Percentiles rank a stretch among this genome's conserved stretches.
Evolutionary conservation across 2,888 invertebrate genomes (phyloP).

Genomic region (Diaphora mendica): DNA sequence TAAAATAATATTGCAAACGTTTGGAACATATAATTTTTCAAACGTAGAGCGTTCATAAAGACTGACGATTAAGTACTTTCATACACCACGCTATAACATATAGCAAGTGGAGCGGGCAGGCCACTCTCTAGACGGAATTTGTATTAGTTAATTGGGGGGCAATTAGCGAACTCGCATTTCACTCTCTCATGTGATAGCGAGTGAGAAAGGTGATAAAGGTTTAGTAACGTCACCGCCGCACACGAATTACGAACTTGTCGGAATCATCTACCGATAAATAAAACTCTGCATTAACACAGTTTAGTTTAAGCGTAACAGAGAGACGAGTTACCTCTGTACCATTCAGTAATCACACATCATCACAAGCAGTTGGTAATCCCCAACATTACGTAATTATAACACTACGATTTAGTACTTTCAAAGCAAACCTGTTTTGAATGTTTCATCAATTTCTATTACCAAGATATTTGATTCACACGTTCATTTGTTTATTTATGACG

Average conservation of each 20-base stretch:
- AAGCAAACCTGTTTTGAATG: conserved; percentile 42
- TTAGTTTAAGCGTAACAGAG: conserved; percentile 43
- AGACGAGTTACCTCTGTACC: conserved; percentile 33
- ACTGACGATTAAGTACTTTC: conserved; percentile 76
- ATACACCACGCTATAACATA: conserved; percentile 80
- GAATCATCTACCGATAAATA: conserved; percentile 40
- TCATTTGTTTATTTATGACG: conserved; percentile 32
- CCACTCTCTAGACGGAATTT: conserved; percentile 83
- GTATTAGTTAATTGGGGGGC: conserved; percentile 78
- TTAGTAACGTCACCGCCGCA: conserved; percentile 30
- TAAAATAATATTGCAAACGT: conserved; percentile 47
- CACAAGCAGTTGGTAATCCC: conserved; percentile 40
- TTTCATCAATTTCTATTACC: conserved; percentile 13
- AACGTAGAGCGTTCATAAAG: conserved; percentile 64
- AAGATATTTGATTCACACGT: conserved; percentile 26
- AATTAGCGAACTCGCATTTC: conserved; percentile 76
- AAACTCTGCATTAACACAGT: conserved; percentile 44
- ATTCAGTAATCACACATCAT: conserved; percentile 28
- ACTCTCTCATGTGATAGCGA: conserved; percentile 70
- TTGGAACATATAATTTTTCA: conserved; percentile 59
- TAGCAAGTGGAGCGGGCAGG: conserved; percentile 83
- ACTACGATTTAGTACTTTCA: conserved; percentile 38
- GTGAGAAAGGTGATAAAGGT: conserved; percentile 18
- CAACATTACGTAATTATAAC: conserved; percentile 42
- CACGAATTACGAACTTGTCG: conserved; percentile 48